phyloP scores from a whole-genome alignment of 2,888 invertebrate genomes.

The Didymodactylos carnosus region DNA sequence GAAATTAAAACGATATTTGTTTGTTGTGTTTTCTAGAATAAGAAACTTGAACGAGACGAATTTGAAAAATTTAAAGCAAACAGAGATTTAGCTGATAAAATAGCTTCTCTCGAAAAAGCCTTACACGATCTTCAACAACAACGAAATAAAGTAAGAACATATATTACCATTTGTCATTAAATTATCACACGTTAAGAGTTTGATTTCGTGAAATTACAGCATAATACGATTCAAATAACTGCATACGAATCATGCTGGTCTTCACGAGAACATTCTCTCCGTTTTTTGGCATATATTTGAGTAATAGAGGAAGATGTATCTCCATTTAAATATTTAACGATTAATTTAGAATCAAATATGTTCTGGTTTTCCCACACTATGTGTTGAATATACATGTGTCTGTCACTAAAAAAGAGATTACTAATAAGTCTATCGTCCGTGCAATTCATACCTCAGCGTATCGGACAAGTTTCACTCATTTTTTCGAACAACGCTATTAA shows the following conservation, averaged over 20 bases:
- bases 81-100: background rate
- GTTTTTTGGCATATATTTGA: background rate
- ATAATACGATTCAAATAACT: background rate
- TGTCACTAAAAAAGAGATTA: no score
- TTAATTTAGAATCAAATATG: no score
- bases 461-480: no score
- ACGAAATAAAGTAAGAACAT: background rate
- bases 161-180: background rate
- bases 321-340: no score
- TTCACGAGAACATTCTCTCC: background rate
- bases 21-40: background rate
- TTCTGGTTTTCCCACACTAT: no score
- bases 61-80: background rate
- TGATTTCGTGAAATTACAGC: background rate
- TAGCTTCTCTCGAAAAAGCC: background rate
- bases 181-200: background rate
- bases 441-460: no score
- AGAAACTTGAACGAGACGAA: background rate
- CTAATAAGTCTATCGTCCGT: no score
- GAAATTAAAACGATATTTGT: background rate
- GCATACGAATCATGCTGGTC: background rate
- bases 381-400: no score
- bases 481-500: no score
- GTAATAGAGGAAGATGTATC: no score
- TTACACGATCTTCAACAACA: background rate